Base-by-base conservation (phyloP, 2,888 invertebrate species). In the Tetragnatha montana region DNA sequence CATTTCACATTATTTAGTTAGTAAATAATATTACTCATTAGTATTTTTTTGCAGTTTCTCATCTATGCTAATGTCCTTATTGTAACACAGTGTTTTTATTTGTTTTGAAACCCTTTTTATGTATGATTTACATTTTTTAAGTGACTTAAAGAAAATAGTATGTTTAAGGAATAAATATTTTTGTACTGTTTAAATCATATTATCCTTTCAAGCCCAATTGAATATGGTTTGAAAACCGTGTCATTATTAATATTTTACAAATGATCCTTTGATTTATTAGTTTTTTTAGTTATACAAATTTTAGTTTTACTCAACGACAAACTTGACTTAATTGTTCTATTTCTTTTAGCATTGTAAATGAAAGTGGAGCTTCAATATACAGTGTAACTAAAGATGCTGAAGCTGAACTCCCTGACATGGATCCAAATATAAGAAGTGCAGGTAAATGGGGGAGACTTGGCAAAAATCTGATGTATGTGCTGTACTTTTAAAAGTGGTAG, bases 341-440 rank as follows among this genome's bases (percentile, higher is more conserved):
- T 76, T 68, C 47, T 92, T 96, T 96, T 92, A 96, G 97, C 78
- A 97, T 98, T 92, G 97, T 98, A 0, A 96, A 96, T 83, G 98
- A 98, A 94, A 95, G 96, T 92, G 98, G 98, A 0, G 97, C 98
- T 0, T 98, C 98, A 0, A 96, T 98, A 92, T 98, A 98, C 93
- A 98, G 98, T 14, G 96, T 97, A 89, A 96, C 97, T 91, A 95
- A 96, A 76, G 96, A 96, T 93, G 98, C 98, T 0, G 95, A 95
- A 92, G 93, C 95, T 93, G 98, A 98, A 94, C 96, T 98, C 93
- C 96, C 97, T 0, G 94, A 95, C 81, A 94, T 98, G 94, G 97
- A 98, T 93, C 96, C 96, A 1, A 97, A 97, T 93, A 94, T 97
- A 60, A 96, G 98, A 92, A 96, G 96, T 93, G 96, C 96, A 92